A percentile compares a stretch with the other conserved stretches of the same genome.
Evolutionary conservation across 2,797 vertebrate genomes (phyloP).

Genomic region (Myotis daubentonii): DNA sequence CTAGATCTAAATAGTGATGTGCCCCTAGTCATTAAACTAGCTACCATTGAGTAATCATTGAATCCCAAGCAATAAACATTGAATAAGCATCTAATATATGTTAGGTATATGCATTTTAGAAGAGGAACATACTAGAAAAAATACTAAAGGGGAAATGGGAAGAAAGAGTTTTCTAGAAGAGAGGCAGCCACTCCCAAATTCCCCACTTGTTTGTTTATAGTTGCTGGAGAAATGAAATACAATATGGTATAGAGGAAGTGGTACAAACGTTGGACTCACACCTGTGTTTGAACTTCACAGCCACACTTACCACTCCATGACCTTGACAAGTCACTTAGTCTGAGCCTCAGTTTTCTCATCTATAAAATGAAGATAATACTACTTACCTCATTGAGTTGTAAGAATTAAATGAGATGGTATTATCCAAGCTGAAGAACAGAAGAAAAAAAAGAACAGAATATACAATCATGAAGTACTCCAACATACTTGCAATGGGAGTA

Average conservation of each 20-base stretch:
- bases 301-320: slow-evolving; percentile 9
- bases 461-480: neutral
- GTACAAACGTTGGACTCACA: slow-evolving; percentile 30
- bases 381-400: slow-evolving; percentile 36
- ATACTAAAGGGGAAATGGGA: slow-evolving; percentile 11
- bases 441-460: slow-evolving; percentile 38
- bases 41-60: slow-evolving; percentile 40
- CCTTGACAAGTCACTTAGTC: slow-evolving; percentile 52
- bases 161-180: slow-evolving; percentile 53
- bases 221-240: slow-evolving; percentile 42
- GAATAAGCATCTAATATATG: slow-evolving; percentile 16
- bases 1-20: slow-evolving; percentile 57
- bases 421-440: slow-evolving; percentile 29
- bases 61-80: slow-evolving; percentile 75
- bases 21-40: slow-evolving; percentile 42
- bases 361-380: slow-evolving; percentile 46
- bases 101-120: slow-evolving; percentile 57
- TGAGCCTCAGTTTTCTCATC: slow-evolving; percentile 59
- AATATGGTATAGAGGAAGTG: neutral
- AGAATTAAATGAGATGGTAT: slow-evolving; percentile 51
- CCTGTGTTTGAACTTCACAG: slow-evolving; percentile 52
- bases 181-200: neutral
- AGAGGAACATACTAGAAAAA: slow-evolving; percentile 39
- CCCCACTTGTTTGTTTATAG: slow-evolving; percentile 36
- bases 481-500: neutral